A percentile compares a stretch with the other conserved stretches of the same genome.
phyloP scores from a whole-genome alignment of 2,888 invertebrate genomes.

The Drosophila phalerata region DNA sequence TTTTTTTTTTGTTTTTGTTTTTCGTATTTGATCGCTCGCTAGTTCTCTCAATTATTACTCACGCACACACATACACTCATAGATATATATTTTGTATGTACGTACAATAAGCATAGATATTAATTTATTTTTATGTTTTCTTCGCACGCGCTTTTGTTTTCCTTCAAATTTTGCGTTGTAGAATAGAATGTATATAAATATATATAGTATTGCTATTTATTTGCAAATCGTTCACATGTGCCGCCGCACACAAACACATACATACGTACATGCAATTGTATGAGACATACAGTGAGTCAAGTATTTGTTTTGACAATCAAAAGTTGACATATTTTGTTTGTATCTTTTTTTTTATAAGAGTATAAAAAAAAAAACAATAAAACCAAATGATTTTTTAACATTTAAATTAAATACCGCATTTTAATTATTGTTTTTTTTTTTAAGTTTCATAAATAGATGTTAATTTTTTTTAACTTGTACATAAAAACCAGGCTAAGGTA shows the following conservation, averaged over 20 bases:
- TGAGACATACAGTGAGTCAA: slow-evolving; percentile 5
- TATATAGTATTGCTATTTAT: slow-evolving; percentile 24
- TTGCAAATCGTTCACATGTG: slow-evolving; percentile 52
- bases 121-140: slow-evolving; percentile 57
- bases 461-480: no score
- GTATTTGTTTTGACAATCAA: neutral
- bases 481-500: no score
- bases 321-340: no score
- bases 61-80: slow-evolving; percentile 40
- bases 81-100: slow-evolving; percentile 17
- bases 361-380: no score
- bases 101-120: slow-evolving; percentile 51
- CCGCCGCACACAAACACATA: slow-evolving; percentile 6
- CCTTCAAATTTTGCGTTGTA: slow-evolving; percentile 38
- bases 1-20: slow-evolving; percentile 49
- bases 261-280: slow-evolving; percentile 6
- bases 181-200: slow-evolving; percentile 17
- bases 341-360: no score
- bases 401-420: no score
- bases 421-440: no score
- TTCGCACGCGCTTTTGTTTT: slow-evolving; percentile 60
- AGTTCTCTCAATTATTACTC: slow-evolving; percentile 56
- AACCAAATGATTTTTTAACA: no score
- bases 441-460: no score
- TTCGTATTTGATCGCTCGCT: slow-evolving; percentile 74